Conservation (phyloP, 2,113 vertebrate genomes). For the Prolemur simus region DNA sequence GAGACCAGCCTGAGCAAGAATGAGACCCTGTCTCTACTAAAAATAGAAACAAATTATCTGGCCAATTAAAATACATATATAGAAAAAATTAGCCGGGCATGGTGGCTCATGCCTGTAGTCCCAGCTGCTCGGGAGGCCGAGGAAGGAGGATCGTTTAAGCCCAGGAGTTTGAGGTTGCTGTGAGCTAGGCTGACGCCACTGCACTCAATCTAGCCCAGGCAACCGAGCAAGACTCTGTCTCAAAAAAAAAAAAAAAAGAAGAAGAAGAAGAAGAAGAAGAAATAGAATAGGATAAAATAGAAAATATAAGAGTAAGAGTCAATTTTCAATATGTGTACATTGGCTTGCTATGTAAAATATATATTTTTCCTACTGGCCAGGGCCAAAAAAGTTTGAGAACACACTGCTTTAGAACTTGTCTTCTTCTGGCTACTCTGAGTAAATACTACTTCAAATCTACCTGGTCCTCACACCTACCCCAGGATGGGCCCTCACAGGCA, state of each 20-base stretch:
- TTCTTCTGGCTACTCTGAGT: neutral
- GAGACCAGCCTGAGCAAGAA: too few species aligned
- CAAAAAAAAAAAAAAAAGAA: neutral
- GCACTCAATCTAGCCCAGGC: too few species aligned
- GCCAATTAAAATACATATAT: too few species aligned
- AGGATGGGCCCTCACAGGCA: neutral
- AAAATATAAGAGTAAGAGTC: neutral
- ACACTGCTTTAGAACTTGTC: neutral
- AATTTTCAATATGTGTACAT: neutral
- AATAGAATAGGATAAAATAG: neutral
- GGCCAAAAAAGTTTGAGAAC: neutral
- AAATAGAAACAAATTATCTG: too few species aligned
- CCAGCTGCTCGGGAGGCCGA: too few species aligned
- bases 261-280: neutral
- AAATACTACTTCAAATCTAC: neutral
- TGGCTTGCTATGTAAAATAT: neutral
- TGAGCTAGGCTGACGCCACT: too few species aligned
- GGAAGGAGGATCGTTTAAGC: too few species aligned
- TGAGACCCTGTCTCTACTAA: too few species aligned
- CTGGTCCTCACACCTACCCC: neutral
- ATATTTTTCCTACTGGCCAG: neutral
- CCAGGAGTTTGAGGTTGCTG: too few species aligned
- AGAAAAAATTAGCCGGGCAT: too few species aligned
- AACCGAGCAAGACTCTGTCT: too few species aligned
- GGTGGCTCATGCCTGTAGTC: too few species aligned